Base-by-base conservation (phyloP, 2,888 invertebrate genomes). In the Heliothis peltigera region DNA sequence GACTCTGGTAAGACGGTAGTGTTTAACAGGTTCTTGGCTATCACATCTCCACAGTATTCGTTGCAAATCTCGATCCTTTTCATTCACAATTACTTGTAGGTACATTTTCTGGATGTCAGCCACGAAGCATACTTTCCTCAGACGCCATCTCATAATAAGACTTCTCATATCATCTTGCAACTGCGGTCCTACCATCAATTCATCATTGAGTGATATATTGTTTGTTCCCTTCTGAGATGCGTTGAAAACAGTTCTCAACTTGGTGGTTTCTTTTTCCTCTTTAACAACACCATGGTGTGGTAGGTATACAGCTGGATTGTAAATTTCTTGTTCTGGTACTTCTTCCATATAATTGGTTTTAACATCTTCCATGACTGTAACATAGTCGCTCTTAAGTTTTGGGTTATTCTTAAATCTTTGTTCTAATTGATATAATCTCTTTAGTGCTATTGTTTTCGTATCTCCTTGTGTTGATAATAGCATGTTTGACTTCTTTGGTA, bases 311-410 rank as follows among this genome's bases (percentile, higher is more conserved):
- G 49, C 18, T 6, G 49, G 42, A 12, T 49, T 58, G 21, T 17
- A 1, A n/a, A 58, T 22, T 55, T 44, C 55, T 28, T 19, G 12
- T 1, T 28, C 18, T 0, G 54, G 39, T 42, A 53, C 52, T 42
- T 42, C 39, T 19, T 53, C 52, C 52, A 52, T 52, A 10, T 52
- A 75, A 6, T 57, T 53, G 19, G 49, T 15, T 39, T 66, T 84
- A 81, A 47, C n/a, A n/a, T 84, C 81, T 12, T 73, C 22, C 6
- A 79, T 73, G 0, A 75, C 76, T 15, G 66, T 63, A 0, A 8
- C 43, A 19, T 79, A 80, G n/a, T 70, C 63, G 15, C 44, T 17
- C n/a, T 67, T 69, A 3, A 79, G 28, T 3, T 57, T 25, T 32
- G 53, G 51, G 2, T 46, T 18, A 43, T 46, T 70, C 15, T 53